Base-by-base conservation (phyloP, 1,140 invertebrate genomes). In the Solen grandis region DNA sequence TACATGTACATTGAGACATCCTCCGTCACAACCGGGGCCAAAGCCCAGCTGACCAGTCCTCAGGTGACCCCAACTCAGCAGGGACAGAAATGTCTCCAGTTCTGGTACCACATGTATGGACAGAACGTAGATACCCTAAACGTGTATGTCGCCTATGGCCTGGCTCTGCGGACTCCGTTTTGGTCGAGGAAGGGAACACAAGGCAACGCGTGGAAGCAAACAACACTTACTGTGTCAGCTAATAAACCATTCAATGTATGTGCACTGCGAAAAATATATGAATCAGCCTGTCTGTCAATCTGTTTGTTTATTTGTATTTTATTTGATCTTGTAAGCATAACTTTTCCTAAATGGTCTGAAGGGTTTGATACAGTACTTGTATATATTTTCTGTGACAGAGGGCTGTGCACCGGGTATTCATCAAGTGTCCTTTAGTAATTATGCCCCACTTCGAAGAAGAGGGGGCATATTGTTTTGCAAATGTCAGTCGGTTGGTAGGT, bases 51-150 rank as follows among this genome's bases (percentile, higher is more conserved):
- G 1, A 80, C 90, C 14, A 88, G 86, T 57, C 87, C 87, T 5
- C 59, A 80, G 10, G 76, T 88, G n/a, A 33, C 78, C 5, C 68
- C 77, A 10, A 72, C 72, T 3, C 65, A 27, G 31, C 93, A 94
- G 25, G 66, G 84, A 57, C 77, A 78, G 5, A 82, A 85, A 62
- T 91, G 90, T 82, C 52, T 91, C 19, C 84, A 74, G 13, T 96
- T 97, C 89, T 96, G 94, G 93, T 95, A 93, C 85, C 95, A 96
- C 87, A 96, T 97, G 96, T 96, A 94, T 86, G 96, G 96, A 22
- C 74, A 69, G 0, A 69, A 85, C 77, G 88, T 90, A 10, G 87
- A 83, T 25, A 81, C 70, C 5, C 75, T 91, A 0, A 88, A 86
- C 70, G 84, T 89, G 16, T 90, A 89, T 46, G 69, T 86, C 22